phyloP scores from a whole-genome alignment of 2,113 vertebrate genomes.

The Rhynchopsitta pachyrhyncha region DNA sequence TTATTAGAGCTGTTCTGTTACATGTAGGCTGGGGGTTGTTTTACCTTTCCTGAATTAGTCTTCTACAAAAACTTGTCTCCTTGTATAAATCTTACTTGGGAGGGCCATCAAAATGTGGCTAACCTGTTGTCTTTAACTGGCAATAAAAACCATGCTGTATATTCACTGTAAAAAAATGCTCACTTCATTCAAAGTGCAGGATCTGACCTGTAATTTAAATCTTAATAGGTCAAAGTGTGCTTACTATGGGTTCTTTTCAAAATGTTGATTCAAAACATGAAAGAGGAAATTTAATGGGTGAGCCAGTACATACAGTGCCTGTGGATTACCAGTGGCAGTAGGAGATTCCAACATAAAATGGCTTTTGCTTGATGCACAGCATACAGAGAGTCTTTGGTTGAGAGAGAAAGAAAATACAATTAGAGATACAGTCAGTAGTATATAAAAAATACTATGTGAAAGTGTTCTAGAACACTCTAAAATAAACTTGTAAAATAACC shows the following conservation, averaged over 20 bases:
- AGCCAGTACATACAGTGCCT: neutral
- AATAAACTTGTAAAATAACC: neutral
- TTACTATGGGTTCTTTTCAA: constrained; percentile 1
- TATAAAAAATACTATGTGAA: neutral
- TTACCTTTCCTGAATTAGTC: neutral
- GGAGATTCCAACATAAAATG: neutral
- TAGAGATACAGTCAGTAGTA: neutral
- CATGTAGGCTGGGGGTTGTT: neutral
- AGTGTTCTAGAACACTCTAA: neutral
- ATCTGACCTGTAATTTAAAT: neutral
- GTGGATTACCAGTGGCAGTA: neutral
- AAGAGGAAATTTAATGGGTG: neutral
- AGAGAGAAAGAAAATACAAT: neutral
- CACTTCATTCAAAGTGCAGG: neutral
- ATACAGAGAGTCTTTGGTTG: neutral
- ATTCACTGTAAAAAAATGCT: neutral
- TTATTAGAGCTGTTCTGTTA: neutral
- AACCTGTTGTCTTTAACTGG: neutral
- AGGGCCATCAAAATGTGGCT: neutral
- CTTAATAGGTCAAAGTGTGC: neutral
- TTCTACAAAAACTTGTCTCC: neutral
- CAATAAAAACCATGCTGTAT: neutral
- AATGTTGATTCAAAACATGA: constrained; percentile 9
- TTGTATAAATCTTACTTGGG: neutral
- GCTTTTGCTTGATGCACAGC: neutral